These are phyloP conservation scores for Cantharis rufa DNA, from an alignment of 2,888 invertebrate genomes.

Conservation along the genomic window DNA sequence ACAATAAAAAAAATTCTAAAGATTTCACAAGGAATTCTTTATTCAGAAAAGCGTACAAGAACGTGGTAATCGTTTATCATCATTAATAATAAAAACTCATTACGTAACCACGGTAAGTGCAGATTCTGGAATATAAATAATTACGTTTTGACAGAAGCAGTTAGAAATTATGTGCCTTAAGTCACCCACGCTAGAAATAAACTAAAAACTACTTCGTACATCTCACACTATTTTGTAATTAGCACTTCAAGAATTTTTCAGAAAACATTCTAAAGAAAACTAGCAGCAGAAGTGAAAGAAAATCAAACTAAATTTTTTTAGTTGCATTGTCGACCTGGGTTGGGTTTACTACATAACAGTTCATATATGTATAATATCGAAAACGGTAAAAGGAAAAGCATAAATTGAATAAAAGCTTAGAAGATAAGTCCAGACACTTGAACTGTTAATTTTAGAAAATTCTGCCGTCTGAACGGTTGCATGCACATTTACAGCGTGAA, in stretches of 20 bases:
- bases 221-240: background rate
- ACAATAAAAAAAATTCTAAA: background rate
- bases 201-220: background rate
- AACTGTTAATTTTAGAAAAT: background rate
- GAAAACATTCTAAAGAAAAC: background rate
- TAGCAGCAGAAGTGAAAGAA: background rate
- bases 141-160: conserved; percentile 28
- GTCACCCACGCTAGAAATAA: conserved; percentile 1
- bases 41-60: background rate
- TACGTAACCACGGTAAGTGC: conserved; percentile 33
- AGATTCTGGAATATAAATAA: conserved; percentile 32
- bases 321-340: background rate
- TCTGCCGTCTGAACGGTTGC: background rate
- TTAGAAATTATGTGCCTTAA: conserved; percentile 14
- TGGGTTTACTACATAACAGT: background rate
- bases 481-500: background rate
- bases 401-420: background rate
- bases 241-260: background rate
- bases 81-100: conserved; percentile 37
- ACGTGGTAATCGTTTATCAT: conserved; percentile 21
- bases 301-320: background rate
- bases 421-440: background rate
- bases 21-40: background rate
- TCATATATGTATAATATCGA: background rate
- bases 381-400: background rate